phyloP scores from a whole-genome alignment of 2,797 vertebrate species.

The Pygocentrus nattereri region DNA sequence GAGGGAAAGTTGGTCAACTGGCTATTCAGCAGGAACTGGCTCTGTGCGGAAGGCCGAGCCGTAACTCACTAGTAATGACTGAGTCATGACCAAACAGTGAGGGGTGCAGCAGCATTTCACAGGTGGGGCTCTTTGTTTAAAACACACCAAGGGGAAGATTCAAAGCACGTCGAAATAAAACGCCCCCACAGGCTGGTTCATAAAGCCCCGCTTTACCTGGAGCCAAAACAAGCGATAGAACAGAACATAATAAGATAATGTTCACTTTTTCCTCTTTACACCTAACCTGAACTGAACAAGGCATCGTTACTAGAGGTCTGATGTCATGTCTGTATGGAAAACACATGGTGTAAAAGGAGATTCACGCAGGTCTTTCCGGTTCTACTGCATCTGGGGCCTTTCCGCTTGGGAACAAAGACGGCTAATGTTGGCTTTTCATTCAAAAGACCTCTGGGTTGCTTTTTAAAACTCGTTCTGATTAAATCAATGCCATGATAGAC shows the following conservation, averaged over 20 bases:
- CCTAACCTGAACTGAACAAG: neutral
- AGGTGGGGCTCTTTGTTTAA: conserved; percentile 36
- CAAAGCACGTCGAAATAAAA: conserved; percentile 1
- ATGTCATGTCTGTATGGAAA: conserved; percentile 2
- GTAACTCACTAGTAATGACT: conserved; percentile 67
- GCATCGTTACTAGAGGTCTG: neutral
- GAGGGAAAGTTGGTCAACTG: conserved; percentile 44
- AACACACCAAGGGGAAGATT: conserved; percentile 14
- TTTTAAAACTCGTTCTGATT: too few species aligned
- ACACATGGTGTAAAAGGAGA: conserved; percentile 31
- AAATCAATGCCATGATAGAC: neutral
- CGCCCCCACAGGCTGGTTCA: neutral
- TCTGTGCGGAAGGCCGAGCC: conserved; percentile 38
- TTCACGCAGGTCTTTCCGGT: conserved; percentile 80
- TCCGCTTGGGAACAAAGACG: conserved; percentile 60
- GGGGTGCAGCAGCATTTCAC: conserved; percentile 46
- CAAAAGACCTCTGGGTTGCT: too few species aligned
- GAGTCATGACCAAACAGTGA: conserved; percentile 58
- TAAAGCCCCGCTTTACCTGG: neutral
- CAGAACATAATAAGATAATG: too few species aligned
- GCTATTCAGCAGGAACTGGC: conserved; percentile 46
- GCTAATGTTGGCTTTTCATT: conserved; percentile 21
- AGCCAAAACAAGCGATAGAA: neutral
- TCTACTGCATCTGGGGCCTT: conserved; percentile 65
- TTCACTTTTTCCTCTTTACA: neutral